Conservation (phyloP, 2,888 invertebrate genomes). For the Aphidoletes aphidimyza region DNA sequence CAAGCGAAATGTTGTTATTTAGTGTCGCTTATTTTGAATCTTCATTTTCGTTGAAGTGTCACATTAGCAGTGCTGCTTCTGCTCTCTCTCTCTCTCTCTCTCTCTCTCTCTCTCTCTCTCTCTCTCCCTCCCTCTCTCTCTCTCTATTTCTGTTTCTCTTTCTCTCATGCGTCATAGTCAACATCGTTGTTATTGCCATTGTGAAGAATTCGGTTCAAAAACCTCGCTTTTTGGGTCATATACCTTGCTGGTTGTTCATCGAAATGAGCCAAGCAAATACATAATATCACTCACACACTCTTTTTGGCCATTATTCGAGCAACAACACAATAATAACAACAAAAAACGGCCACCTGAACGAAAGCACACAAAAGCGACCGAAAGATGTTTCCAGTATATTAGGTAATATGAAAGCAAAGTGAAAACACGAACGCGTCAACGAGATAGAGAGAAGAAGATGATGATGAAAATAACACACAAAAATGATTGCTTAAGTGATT, state of each 20-base stretch:
- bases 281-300: not conserved
- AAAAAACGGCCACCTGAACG: not conserved
- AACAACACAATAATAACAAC: no score
- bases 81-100: no score
- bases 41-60: not conserved
- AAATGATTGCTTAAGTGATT: slow-evolving; percentile 14
- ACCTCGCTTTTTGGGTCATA: slow-evolving; percentile 41
- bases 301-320: not conserved
- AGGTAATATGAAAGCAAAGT: not conserved
- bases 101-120: no score
- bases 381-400: not conserved
- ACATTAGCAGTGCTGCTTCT: not conserved
- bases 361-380: not conserved
- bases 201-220: slow-evolving; percentile 17
- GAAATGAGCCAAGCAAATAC: not conserved
- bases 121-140: no score
- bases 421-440: not conserved
- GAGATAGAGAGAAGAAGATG: not conserved
- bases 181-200: not conserved
- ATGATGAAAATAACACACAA: not conserved
- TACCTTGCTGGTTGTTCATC: slow-evolving; percentile 34
- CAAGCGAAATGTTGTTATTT: not conserved
- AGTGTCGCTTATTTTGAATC: not conserved
- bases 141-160: no score
- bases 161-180: no score